Base-by-base conservation (phyloP, 2,113 vertebrate genomes). In the Chionomys nivalis region DNA sequence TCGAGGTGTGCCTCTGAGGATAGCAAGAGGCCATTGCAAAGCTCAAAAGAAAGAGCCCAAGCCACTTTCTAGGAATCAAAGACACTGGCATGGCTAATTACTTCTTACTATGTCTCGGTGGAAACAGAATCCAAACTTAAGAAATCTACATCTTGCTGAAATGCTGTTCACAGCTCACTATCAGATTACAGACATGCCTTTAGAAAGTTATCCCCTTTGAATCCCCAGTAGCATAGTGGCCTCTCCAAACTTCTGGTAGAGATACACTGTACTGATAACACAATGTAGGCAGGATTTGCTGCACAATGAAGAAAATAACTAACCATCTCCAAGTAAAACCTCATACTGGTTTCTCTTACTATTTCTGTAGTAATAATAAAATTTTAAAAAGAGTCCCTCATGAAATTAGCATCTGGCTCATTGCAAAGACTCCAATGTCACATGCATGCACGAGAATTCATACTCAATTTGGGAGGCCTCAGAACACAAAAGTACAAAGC, bases 221-320 rank as follows among this genome's bases (percentile, higher is more conserved):
- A 95, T 91, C 36, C 4, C 44, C 81, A 39, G 4, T 14, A 42
- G 19, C 17, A 89, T n/a, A 39, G 49, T 1, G 26, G 55, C 36
- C 75, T 61, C 44, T 95, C 39, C 33, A 75, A 78, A 58, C 17
- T 72, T 92, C 49, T 63, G 42, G 26, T 52, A 61, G 42, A 91
- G n/a, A 73, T 4, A 61, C 33, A 36, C 5, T 77, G 0, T 66
- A 10, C 47, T 28, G 16, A 28, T 39, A 82, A 19, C 42, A 58
- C n/a, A 82, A 55, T 19, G 26, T 65, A 73, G 42, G 2, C 3
- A 82, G 81, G 63, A 94, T 86, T 77, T 90, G 92, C 33, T 61
- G 49, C 24, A 82, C 3, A 79, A 61, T 47, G 47, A 90, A 92
- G 49, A 93, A 97, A 93, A 96, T 49, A 61, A 58, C 21, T 23